Base-by-base conservation (phyloP, 1,140 invertebrate species). In the Thaumetopoea pityocampa region DNA sequence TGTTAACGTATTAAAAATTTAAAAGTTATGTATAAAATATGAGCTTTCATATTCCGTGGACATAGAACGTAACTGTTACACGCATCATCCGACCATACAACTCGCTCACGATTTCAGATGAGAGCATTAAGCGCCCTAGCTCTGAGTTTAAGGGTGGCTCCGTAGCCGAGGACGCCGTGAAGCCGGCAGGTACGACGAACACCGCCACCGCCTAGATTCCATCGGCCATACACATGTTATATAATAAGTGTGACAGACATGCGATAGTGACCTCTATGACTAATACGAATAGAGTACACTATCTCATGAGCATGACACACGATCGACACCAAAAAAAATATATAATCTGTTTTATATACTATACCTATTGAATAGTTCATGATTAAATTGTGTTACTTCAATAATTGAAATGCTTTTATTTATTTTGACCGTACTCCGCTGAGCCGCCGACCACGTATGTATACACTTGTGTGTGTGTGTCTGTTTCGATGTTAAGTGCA, bases 321-420 rank as follows among this genome's bases (percentile, higher is more conserved):
- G 61, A 82, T 56, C 64, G 73, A 80, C 76, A 78, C 68, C 60
- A 74, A 78, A 70, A 67, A 49, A 49, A 52, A 66, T 76, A 71
- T 78, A 83, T 76, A 79, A 83, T 66, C 77, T 84, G 80, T 84
- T 84, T 81, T 80, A 78, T 83, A 83, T 70, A n/a, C n/a, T 69
- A 78, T 77, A 81, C 65, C 52, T 80, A 83, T 74, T 67, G 52
- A 77, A 70, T 83, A 81, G 77, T 80, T 81, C 73, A 79, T 81
- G 74, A 84, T 81, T 81, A 84, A 84, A 81, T 84, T 81, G 73
- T 84, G 77, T 84, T 81, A 80, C 67, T 81, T 73, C 65, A 84
- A 80, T 84, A 81, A 84, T 61, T 81, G 67, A 81, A 51, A 74
- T 84, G 77, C 76, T 84, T 81, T 84, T 81, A 79, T 82, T 84